Conservation (phyloP, 2,797 vertebrate species). For the Halcyon smyrnensis region DNA sequence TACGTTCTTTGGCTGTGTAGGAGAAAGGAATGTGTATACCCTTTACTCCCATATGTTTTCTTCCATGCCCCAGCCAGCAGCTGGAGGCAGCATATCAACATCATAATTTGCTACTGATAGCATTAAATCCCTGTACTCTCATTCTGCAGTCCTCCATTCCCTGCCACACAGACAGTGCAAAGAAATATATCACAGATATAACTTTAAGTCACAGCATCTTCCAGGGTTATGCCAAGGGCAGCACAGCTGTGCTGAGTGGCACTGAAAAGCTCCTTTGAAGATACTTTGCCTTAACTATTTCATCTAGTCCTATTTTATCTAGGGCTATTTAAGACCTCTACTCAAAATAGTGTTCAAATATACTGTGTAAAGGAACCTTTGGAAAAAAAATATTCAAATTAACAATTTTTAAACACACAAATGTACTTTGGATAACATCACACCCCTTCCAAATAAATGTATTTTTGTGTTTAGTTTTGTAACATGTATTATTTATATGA, state of each 20-base stretch:
- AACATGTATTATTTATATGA: neutral
- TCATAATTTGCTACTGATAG: neutral
- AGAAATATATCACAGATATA: neutral
- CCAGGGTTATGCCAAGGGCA: neutral
- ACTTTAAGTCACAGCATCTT: neutral
- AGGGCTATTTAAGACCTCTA: neutral
- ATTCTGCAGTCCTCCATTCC: neutral
- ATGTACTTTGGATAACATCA: neutral
- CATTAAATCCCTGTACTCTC: neutral
- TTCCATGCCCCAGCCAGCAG: neutral
- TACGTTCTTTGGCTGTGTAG: neutral
- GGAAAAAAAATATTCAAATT: neutral
- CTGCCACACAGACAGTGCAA: neutral
- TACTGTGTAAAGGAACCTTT: neutral
- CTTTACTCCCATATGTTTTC: neutral
- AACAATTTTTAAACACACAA: neutral
- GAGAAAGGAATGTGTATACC: neutral
- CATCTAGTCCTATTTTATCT: neutral
- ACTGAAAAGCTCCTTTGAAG: constrained; percentile 17
- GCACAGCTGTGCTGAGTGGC: neutral
- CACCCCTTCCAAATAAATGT: neutral
- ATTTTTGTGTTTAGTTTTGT: neutral
- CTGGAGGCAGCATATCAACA: neutral
- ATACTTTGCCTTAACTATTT: neutral
- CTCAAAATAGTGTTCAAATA: neutral